Base-by-base conservation (phyloP, 1,140 invertebrate genomes). In the Bombus superbus region DNA sequence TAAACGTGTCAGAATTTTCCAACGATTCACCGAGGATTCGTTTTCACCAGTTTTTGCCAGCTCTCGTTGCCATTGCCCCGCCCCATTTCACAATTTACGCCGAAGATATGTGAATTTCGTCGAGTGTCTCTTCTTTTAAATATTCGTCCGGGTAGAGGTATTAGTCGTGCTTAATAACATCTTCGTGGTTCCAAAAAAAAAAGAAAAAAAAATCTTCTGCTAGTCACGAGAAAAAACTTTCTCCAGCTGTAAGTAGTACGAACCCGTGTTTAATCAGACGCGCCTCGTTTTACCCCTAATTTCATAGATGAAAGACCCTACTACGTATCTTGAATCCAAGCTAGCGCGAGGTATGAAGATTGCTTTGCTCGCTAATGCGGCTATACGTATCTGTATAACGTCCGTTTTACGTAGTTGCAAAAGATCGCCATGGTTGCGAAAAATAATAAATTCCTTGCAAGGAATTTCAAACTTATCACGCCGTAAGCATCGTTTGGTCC, bases 1-100 rank as follows among this genome's bases (percentile, higher is more conserved):
- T 81, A 81, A 73, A 81, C 32, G 80, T 81, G 80, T 73, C 80
- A 73, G 6, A 81, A 75, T 75, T 82, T 64, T 44, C 32, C 28
- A 35, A 42, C 75, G 35, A 83, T 71, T 78, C 47, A 77, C 38
- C 64, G 28, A 44, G 75, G 2, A 44, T 35, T 62, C 38, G 38
- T 44, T 68, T 32, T 25, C n/a, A 53, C 13, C 64, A 40, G 22
- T 32, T 62, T 62, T 53, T 22, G 22, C 18, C 18, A 53, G 47
- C 8, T 66, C 44, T 32, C n/a, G 59, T n/a, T 3, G 2, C 47
- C 38, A 28, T 42, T 64, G 15, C 42, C 10, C 6, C 10, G 18
- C 13, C 18, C 32, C 42, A 44, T n/a, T 64, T 44, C 38, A 11
- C 59, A 25, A 22, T 78, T 44, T 32, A 25, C 32, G 13, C 28